Evolutionary conservation across 2,888 invertebrate species (phyloP).

Genomic region (Selenia dentaria): DNA sequence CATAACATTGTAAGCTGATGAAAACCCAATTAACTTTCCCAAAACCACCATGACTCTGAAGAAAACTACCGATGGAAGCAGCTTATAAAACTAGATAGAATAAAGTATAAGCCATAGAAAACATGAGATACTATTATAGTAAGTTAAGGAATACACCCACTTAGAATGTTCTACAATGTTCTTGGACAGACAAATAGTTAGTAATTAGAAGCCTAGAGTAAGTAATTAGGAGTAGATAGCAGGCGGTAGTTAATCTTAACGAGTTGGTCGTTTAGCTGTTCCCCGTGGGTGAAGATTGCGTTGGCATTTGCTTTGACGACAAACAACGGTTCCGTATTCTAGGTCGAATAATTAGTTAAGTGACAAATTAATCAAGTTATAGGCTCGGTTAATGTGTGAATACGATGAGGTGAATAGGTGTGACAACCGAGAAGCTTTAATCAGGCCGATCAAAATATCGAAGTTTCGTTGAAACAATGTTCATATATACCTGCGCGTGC

Average conservation of each 20-base stretch:
- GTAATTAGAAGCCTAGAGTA: conserved; percentile 33
- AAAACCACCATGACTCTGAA: too few relatives aligned
- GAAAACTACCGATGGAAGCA: too few relatives aligned
- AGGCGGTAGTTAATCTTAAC: conserved; percentile 54
- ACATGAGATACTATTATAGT: too few relatives aligned
- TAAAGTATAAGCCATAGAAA: too few relatives aligned
- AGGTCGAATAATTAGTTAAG: conserved; percentile 3
- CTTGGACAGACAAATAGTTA: conserved; percentile 10
- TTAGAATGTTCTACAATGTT: conserved; percentile 9
- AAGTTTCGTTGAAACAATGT: too few relatives aligned
- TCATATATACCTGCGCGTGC: too few relatives aligned
- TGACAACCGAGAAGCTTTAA: too few relatives aligned
- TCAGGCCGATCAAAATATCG: too few relatives aligned
- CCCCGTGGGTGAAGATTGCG: conserved; percentile 24
- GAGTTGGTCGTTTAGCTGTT: conserved; percentile 50
- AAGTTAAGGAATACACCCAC: too few relatives aligned
- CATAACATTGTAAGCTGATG: too few relatives aligned
- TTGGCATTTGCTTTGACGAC: conserved; percentile 20
- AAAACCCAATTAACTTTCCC: too few relatives aligned
- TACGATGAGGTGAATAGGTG: background rate
- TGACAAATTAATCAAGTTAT: background rate
- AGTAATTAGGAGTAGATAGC: conserved; percentile 63
- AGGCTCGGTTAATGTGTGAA: background rate
- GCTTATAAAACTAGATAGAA: too few relatives aligned
- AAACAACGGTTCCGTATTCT: conserved; percentile 7